These are phyloP conservation scores for Spinibarbus caldwelli DNA, from an alignment of 2,797 vertebrate genomes.

Conservation along the genomic window DNA sequence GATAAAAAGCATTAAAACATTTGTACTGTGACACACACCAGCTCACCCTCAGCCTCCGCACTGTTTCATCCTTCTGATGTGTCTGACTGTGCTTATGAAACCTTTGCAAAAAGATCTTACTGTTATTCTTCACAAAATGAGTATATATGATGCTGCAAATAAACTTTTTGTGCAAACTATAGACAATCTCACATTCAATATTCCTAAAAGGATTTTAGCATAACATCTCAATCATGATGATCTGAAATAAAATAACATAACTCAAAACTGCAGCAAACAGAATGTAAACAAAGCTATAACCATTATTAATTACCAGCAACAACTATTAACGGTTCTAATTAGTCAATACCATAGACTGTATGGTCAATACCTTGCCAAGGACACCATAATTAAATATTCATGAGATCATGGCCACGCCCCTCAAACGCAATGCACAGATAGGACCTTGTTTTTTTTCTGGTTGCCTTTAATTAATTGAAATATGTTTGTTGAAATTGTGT, in stretches of 20 bases:
- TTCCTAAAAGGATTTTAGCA: background rate
- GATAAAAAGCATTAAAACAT: conserved; percentile 83
- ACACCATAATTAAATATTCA: background rate
- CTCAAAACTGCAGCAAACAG: background rate
- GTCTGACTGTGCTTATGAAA: background rate
- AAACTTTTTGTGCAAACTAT: background rate
- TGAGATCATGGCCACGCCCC: background rate
- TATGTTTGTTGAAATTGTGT: background rate
- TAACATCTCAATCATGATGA: background rate
- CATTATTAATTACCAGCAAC: background rate
- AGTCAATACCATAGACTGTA: background rate
- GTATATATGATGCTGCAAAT: background rate
- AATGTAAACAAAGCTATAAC: background rate
- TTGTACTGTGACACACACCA: conserved; percentile 78
- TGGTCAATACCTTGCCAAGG: background rate
- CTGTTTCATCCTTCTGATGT: conserved; percentile 8
- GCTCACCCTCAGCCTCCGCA: conserved; percentile 62
- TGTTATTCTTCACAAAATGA: background rate
- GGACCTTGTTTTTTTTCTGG: background rate
- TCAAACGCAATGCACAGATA: background rate
- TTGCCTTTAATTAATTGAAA: background rate
- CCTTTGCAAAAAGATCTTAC: background rate
- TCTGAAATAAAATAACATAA: background rate
- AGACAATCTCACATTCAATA: background rate
- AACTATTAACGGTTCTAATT: background rate